phyloP scores from a whole-genome alignment of 2,888 invertebrate species.

The Acleris emargana region DNA sequence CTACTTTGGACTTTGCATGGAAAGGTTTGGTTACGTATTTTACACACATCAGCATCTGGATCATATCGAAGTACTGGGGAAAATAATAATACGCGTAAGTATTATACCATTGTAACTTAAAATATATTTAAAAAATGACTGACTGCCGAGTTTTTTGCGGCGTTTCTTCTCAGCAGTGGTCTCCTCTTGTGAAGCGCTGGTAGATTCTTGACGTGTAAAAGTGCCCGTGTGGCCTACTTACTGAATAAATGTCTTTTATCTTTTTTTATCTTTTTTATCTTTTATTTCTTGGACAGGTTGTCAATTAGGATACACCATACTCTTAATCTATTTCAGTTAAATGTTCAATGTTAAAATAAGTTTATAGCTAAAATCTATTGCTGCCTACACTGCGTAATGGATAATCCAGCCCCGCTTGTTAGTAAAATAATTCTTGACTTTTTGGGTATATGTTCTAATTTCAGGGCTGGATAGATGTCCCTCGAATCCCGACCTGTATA shows the following conservation, averaged over 20 bases:
- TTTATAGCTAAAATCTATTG: neutral
- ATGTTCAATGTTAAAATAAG: neutral
- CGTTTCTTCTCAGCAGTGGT: too few species aligned
- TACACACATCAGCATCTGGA: constrained; percentile 23
- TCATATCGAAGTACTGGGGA: constrained; percentile 35
- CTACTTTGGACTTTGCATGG: constrained; percentile 21
- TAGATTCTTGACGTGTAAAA: too few species aligned
- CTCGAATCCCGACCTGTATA: constrained; percentile 30
- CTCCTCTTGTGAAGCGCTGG: too few species aligned
- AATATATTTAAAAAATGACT: too few species aligned
- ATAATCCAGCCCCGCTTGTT: neutral
- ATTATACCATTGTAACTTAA: too few species aligned
- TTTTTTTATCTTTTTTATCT: too few species aligned
- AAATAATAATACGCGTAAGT: constrained; percentile 30
- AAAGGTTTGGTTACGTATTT: constrained; percentile 8
- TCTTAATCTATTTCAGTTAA: too few species aligned
- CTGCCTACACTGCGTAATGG: too few species aligned
- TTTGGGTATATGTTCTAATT: neutral
- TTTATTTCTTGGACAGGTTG: neutral
- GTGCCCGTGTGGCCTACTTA: too few species aligned
- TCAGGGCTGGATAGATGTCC: constrained; percentile 25
- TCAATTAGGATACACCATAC: too few species aligned
- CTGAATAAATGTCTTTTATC: too few species aligned
- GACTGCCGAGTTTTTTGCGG: too few species aligned
- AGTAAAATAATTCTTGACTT: neutral